Conservation (phyloP, 2,797 vertebrate species). For the Etheostoma nigrum region DNA sequence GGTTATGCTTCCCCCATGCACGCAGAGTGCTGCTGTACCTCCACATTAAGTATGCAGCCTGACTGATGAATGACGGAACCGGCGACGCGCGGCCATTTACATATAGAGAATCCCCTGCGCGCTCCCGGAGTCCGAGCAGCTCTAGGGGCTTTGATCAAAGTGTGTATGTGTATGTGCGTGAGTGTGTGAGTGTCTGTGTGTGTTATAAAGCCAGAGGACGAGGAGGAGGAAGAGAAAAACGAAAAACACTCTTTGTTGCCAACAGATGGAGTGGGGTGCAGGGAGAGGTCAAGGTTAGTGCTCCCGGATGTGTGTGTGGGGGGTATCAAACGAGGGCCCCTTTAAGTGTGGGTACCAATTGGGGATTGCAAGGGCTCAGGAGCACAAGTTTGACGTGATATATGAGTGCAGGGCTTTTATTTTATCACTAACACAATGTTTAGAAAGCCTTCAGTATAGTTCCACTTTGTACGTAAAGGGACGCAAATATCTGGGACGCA, state of each 20-base stretch:
- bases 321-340: conserved; percentile 33
- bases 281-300: conserved; percentile 92
- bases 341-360: conserved; percentile 27
- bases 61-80: conserved; percentile 90
- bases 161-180: conserved; percentile 28
- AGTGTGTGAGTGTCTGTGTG: conserved; percentile 13
- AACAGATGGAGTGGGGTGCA: conserved; percentile 93
- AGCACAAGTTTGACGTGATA: conserved; percentile 18
- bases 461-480: not conserved
- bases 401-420: conserved; percentile 3
- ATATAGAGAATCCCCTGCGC: conserved; percentile 88
- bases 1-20: conserved; percentile 23
- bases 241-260: conserved; percentile 84
- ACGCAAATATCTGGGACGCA: not conserved
- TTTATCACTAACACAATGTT: not conserved
- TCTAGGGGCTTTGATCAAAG: conserved; percentile 91
- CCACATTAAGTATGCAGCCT: conserved; percentile 66
- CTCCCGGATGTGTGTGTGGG: conserved; percentile 44
- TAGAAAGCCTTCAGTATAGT: not conserved
- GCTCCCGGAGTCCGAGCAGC: conserved; percentile 76
- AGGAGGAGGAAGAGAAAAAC: conserved; percentile 64
- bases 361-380: conserved; percentile 8
- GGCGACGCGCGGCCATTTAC: conserved; percentile 88
- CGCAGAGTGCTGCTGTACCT: conserved; percentile 52
- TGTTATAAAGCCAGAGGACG: conserved; percentile 18